Evolutionary conservation across 2,888 invertebrate species (phyloP), one percentile per base, ranked within the genome.

Genomic region (Ormyrus thymus): DNA sequence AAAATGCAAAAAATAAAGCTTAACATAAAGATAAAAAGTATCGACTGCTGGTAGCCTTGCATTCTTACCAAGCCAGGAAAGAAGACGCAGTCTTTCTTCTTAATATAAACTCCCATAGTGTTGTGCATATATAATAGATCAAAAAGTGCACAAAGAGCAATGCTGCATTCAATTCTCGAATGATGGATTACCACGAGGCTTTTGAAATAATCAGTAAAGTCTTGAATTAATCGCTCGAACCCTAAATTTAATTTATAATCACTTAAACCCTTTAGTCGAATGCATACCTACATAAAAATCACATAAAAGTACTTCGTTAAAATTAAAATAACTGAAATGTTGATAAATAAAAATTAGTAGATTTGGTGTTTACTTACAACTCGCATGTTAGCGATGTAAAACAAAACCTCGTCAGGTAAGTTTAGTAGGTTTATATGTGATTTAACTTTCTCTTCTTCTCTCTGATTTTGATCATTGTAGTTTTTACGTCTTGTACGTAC

Each of bases 321-420:
- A 29, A 29, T 0, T 29, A 29, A 29, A 29, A 29, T 4, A 29
- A 29, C 29, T 29, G 29, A 29, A 29, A 29, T 29, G 3, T 29
- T 4, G 29, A 62, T n/a, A 46, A 55, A 46, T n/a, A 6, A 15
- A 50, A 8, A 50, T 50, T 48, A 65, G 10, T 64, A 50, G 6
- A 45, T 15, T n/a, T 3, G 51, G 4, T 58, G 29, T 51, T 43
- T 59, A 13, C 66, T 75, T 51, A 66, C 75, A 9, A 9, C 45
- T 5, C 66, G 75, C 45, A 75, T 45, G 15, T 59, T 13, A 45
- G 59, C 45, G 10, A 75, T 45, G 6, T 0, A 13, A 8, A 61
- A 48, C 15, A 68, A 15, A 13, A 75, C 53, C 61, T 75, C 75
- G 7, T 75, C 53, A 4, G 75, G 68, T 13, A 75, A 68, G 15